Base-by-base conservation (phyloP, 1,140 invertebrate species). In the Colletes latitarsis region DNA sequence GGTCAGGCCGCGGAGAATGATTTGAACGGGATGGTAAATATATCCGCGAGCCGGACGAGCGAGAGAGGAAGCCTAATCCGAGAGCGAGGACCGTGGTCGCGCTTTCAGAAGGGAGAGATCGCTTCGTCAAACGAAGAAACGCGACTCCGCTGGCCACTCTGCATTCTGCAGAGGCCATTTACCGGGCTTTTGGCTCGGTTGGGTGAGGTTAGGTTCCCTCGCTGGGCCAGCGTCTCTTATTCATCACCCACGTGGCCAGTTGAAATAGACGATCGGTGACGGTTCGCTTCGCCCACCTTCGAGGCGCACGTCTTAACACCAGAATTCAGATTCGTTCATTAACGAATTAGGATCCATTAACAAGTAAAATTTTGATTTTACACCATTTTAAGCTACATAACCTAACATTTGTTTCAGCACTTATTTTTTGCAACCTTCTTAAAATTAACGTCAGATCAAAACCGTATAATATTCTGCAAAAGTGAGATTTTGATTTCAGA, bases 151-250 rank as follows among this genome's bases (percentile, higher is more conserved):
- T 57, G 57, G 77, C 55, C 46, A 64, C 53, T 79, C 77, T 82
- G 81, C 88, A 90, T 90, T 88, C 89, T 88, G 70, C 86, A 85
- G 89, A 90, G 89, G 88, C 82, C 87, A 71, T 89, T 88, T 88
- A 88, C 88, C 88, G 89, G 82, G 41, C 49, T 63, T 66, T 69
- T 52, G 52, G 52, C 62, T 46, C 70, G 77, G 19, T 75, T 67
- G 21, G 52, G 17, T 14, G 60, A 74, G 49, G n/a, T 58, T 57
- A 41, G 53, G 70, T 10, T 39, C 60, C 19, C 10, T 39, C 60
- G 60, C 14, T 10, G 21, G 69, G 21, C n/a, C 19, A n/a, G 21
- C 63, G 41, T 9, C 60, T 19, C 60, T 77, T 71, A 77, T 68
- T 57, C 41, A 21, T 68, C 52, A 43, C n/a, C 63, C 63, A 68